Base-by-base conservation (phyloP, 2,797 vertebrate genomes). In the Dendrocincla fuliginosa region DNA sequence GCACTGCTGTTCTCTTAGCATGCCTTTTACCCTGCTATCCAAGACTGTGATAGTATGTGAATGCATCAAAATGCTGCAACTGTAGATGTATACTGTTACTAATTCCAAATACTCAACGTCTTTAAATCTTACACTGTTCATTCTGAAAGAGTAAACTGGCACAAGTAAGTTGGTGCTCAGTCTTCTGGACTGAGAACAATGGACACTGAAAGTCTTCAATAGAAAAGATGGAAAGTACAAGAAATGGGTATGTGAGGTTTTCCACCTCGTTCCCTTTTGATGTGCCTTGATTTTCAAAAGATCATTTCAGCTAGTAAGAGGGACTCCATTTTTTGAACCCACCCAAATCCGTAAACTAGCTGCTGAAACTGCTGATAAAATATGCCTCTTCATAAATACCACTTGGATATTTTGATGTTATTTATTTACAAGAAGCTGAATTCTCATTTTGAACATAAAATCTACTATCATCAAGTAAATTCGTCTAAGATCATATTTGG, bases 361-460 rank as follows among this genome's bases (percentile, higher is more conserved):
- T 52, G 28, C 61, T 69, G 79, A 73, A 87, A 52, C 42, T 65
- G 71, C 64, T 75, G 76, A 69, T 47, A 78, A 88, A 94, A 80
- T 25, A 37, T 25, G 20, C 10, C n/a, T 73, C 53, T 91, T 41
- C 52, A 44, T 63, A 86, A 90, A 73, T 35, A 76, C 33, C 35
- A 71, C 23, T 61, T 70, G 50, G 33, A 16, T 78, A 35, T 81
- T 89, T 85, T 13, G 32, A 23, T 85, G 79, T 39, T 81, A 13
- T 87, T 93, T 80, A 55, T 92, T 96, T 78, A 67, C 52, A 69
- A 73, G n/a, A 35, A 91, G 20, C 2, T 71, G 65, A 89, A 76
- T 86, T 93, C 57, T 91, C 65, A 78, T 91, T 93, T 73, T 84
- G 69, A 89, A 83, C 18, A 24, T n/a, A 84, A 73, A 93, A 91